phyloP scores from a whole-genome alignment of 1,140 invertebrate genomes.

The Nebria ingens region DNA sequence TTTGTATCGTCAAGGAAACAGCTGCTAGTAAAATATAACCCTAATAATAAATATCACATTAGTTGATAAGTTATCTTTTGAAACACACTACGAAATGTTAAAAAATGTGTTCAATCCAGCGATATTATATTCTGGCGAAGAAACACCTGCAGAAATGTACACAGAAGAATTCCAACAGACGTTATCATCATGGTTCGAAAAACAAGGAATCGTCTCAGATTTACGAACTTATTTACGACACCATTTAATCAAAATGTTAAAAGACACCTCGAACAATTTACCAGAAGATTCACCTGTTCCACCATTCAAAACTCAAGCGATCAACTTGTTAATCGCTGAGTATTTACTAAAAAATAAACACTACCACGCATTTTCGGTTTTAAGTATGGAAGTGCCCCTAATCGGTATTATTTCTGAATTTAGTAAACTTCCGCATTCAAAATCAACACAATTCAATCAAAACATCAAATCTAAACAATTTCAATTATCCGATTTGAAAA shows the following conservation, averaged over 20 bases:
- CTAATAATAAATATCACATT: too few relatives aligned
- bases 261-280: constrained; percentile 26
- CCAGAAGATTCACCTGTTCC: constrained; percentile 34
- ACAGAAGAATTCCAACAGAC: constrained; percentile 42
- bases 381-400: constrained; percentile 43
- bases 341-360: constrained; percentile 42
- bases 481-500: constrained; percentile 34
- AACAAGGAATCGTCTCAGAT: constrained; percentile 42
- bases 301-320: constrained; percentile 41
- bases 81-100: too few relatives aligned
- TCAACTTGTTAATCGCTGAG: constrained; percentile 45
- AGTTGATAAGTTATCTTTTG: too few relatives aligned
- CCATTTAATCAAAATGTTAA: constrained; percentile 42
- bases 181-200: constrained; percentile 42
- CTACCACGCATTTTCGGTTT: constrained; percentile 43
- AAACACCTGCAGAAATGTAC: too few relatives aligned
- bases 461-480: constrained; percentile 27
- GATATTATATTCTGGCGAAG: too few relatives aligned
- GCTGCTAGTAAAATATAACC: too few relatives aligned
- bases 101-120: too few relatives aligned
- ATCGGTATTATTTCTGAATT: constrained; percentile 26
- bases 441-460: constrained; percentile 14
- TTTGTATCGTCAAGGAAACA: too few relatives aligned
- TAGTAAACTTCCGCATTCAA: too few relatives aligned
- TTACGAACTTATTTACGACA: constrained; percentile 40